Percentiles rank a stretch among this genome's conserved stretches.
These are phyloP conservation scores for Thecocarcelia acutangulata DNA, from an alignment of 2,888 invertebrate species.

Conservation along the genomic window DNA sequence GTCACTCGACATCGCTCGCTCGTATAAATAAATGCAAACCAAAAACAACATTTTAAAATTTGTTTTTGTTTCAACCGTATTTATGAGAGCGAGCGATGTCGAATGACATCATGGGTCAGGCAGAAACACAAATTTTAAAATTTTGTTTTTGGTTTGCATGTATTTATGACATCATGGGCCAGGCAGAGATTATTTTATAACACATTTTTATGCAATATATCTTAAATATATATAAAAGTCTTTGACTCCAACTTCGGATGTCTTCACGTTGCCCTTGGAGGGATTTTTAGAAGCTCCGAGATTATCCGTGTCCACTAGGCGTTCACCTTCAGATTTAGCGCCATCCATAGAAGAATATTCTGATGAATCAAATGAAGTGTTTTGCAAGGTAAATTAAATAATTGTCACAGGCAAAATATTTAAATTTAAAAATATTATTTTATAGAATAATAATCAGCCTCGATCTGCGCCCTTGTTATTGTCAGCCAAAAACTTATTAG, in stretches of 20 bases:
- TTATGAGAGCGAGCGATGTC: too few relatives aligned
- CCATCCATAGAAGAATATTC: slow-evolving; percentile 84
- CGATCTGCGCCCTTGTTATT: slow-evolving; percentile 43
- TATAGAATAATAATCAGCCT: slow-evolving; percentile 33
- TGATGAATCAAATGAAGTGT: slow-evolving; percentile 92
- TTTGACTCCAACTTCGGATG: slow-evolving; percentile 91
- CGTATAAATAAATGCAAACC: too few relatives aligned
- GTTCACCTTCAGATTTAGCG: slow-evolving; percentile 71
- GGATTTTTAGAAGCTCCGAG: slow-evolving; percentile 92
- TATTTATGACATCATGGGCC: too few relatives aligned
- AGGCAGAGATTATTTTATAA: background rate
- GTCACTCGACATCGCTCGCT: too few relatives aligned
- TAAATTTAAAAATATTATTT: background rate
- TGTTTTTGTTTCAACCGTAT: too few relatives aligned
- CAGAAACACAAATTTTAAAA: too few relatives aligned
- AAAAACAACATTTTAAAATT: too few relatives aligned
- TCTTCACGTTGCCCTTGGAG: slow-evolving; percentile 89
- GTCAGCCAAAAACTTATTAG: slow-evolving; percentile 45
- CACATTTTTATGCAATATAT: background rate
- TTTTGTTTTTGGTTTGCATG: too few relatives aligned
- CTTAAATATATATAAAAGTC: slow-evolving; percentile 78
- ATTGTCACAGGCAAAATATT: background rate
- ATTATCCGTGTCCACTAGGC: slow-evolving; percentile 90
- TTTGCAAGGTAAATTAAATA: slow-evolving; percentile 36
- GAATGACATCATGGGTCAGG: too few relatives aligned